Percentiles rank a stretch among this genome's conserved stretches.
phyloP scores from a whole-genome alignment of 23 tunicate species.

The Botrylloides violaceus region DNA sequence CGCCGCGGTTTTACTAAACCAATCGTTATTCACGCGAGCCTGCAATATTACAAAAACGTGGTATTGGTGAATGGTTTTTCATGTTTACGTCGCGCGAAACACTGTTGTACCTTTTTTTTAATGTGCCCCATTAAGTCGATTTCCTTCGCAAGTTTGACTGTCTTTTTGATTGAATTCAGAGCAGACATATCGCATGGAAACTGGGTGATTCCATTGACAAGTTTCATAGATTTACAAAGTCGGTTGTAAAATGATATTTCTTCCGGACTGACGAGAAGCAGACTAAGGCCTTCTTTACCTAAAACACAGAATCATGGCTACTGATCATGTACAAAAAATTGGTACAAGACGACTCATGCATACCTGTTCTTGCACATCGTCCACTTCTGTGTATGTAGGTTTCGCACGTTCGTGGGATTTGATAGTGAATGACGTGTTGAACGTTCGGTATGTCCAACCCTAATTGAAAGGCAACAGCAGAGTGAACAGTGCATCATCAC shows the following conservation, averaged over 20 bases:
- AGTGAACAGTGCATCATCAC: no score
- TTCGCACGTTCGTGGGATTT: slow-evolving; percentile 87
- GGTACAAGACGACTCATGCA: not conserved
- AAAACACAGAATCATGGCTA: not conserved
- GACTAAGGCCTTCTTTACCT: slow-evolving; percentile 71
- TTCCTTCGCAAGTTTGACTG: slow-evolving; percentile 62
- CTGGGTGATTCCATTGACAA: slow-evolving; percentile 51
- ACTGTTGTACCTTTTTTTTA: slow-evolving; percentile 70
- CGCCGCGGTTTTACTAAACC: slow-evolving; percentile 75
- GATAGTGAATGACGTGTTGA: slow-evolving; percentile 88
- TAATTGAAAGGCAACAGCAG: no score
- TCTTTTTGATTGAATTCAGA: slow-evolving; percentile 42
- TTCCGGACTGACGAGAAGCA: slow-evolving; percentile 54
- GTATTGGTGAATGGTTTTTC: no score
- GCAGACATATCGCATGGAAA: slow-evolving; percentile 31
- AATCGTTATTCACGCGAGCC: slow-evolving; percentile 55
- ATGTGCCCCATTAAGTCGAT: slow-evolving; percentile 50
- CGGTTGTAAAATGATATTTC: slow-evolving; percentile 51
- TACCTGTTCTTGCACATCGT: slow-evolving; percentile 92
- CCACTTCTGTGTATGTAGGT: slow-evolving; percentile 93
- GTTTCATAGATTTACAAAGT: slow-evolving; percentile 48
- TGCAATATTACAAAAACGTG: no score
- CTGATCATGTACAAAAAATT: not conserved
- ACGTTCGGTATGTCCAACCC: slow-evolving; percentile 97
- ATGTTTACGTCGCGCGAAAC: no score